Evolutionary conservation across 2,113 vertebrate genomes (phyloP), one percentile per base, ranked within the genome.

Genomic region (Pseudonaja textilis): DNA sequence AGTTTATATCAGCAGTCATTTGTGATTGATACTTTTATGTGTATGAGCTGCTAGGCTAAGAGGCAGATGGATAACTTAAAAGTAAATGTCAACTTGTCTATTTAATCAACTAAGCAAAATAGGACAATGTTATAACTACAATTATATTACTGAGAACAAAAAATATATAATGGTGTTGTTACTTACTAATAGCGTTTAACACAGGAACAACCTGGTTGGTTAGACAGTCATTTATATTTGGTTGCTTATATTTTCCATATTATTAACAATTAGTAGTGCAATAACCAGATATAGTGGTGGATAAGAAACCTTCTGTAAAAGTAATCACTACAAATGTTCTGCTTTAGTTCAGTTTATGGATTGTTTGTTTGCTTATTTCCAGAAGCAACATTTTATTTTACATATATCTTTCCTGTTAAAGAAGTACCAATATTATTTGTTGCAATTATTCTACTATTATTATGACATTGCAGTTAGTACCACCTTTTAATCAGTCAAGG

Each of bases 61-160:
- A 81, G 95, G 86, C 85, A 96, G 89, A 87, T 50, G 95, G 91
- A 94, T 90, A 57, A 95, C 16, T 95, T 94, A 95, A 26, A 94
- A 96, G 93, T 91, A 92, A 94, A 47, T 95, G 95, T 95, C 95
- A 95, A 54, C 85, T 91, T 93, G 94, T 61, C 93, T 93, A 18
- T 6, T 92, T 81, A 88, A 16, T 69, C 93, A 96, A 94, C 91
- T 93, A 89, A 94, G 20, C 56, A 94, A 94, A 95, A 96, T 93
- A 94, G 95, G 93, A 94, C 85, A 26, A 85, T 22, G n/a, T 94
- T 96, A 94, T 89, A 94, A 91, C 57, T 81, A 93, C 47, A 87
- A 92, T 81, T 90, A 74, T 94, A 89, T 56, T 91, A 93, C 93
- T 94, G 87, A 39, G 74, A 91, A 92, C 54, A 95, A 34, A 10